Evolutionary conservation across 1,140 invertebrate species (phyloP).

Genomic region (Dinoponera quadriceps): DNA sequence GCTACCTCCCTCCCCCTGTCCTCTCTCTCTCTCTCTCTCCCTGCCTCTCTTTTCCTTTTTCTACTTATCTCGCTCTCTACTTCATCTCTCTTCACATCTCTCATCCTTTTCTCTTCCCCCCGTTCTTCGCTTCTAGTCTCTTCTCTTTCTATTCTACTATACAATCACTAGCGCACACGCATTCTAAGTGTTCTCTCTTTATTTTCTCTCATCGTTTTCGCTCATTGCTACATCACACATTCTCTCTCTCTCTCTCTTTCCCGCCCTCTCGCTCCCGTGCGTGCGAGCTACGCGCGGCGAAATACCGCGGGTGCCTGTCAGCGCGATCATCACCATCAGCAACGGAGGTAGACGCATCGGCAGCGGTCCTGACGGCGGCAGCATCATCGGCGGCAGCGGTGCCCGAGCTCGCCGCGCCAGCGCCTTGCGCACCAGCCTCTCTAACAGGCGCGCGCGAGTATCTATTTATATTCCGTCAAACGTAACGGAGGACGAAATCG

Average conservation of each 20-base stretch:
- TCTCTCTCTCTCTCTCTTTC: slow-evolving; percentile 24
- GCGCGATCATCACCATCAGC: slow-evolving; percentile 7
- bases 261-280: slow-evolving; percentile 23
- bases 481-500: slow-evolving; percentile 61
- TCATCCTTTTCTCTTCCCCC: slow-evolving; percentile 20
- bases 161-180: neutral
- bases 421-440: slow-evolving; percentile 64
- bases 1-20: slow-evolving; percentile 39
- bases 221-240: slow-evolving; percentile 23
- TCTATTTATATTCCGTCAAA: slow-evolving; percentile 70
- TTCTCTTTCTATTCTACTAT: neutral
- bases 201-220: slow-evolving; percentile 43
- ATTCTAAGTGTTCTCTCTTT: neutral
- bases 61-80: slow-evolving; percentile 22
- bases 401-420: slow-evolving; percentile 62
- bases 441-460: slow-evolving; percentile 66
- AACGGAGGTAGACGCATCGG: slow-evolving; percentile 46
- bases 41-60: neutral
- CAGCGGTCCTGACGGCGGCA: slow-evolving; percentile 1
- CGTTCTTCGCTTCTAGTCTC: slow-evolving; percentile 41
- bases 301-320: slow-evolving; percentile 19
- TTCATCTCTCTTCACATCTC: neutral
- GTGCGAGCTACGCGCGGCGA: slow-evolving; percentile 19
- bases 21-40: slow-evolving; percentile 33
- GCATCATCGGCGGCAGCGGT: slow-evolving; percentile 57